Percentiles rank a stretch among this genome's conserved stretches.
These are phyloP conservation scores for Plectrocnemia conspersa DNA, from an alignment of 1,140 invertebrate genomes.

Conservation along the genomic window DNA sequence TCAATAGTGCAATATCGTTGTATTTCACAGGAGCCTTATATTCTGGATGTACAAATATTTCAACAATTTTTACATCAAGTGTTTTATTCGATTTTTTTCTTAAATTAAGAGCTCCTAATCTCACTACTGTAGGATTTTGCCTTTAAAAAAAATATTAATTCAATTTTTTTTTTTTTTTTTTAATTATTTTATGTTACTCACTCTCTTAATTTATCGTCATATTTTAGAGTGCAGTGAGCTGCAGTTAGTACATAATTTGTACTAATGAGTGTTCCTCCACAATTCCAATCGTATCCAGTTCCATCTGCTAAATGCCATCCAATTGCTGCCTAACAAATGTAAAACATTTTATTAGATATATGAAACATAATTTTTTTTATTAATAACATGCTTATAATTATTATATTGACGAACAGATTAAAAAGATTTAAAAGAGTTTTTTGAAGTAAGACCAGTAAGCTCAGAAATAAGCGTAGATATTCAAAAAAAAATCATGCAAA, in stretches of 20 bases:
- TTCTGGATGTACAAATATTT: conserved; percentile 47
- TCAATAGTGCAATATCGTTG: conserved; percentile 46
- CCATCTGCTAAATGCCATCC: background rate
- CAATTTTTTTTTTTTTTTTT: too few species aligned
- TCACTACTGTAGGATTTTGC: conserved; percentile 22
- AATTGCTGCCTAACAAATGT: conserved; percentile 5
- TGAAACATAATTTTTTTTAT: too few species aligned
- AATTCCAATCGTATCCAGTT: background rate
- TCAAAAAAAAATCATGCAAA: too few species aligned
- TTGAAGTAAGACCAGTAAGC: too few species aligned
- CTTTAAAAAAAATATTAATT: background rate
- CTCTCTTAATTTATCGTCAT: background rate
- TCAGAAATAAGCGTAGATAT: too few species aligned
- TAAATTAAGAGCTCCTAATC: conserved; percentile 37
- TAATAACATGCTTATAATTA: background rate
- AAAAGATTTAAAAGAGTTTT: too few species aligned
- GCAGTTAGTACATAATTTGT: conserved; percentile 16
- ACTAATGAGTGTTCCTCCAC: conserved; percentile 18
- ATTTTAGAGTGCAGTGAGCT: conserved; percentile 9
- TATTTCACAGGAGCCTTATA: conserved; percentile 47
- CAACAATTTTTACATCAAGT: conserved; percentile 38
- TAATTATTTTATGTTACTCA: background rate
- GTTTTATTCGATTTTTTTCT: conserved; percentile 19
- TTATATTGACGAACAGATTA: too few species aligned
- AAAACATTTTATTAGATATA: background rate